Percentiles rank a stretch among this genome's conserved stretches.
Conservation (phyloP, 2,888 invertebrate species). For the Leptinotarsa haldemani region DNA sequence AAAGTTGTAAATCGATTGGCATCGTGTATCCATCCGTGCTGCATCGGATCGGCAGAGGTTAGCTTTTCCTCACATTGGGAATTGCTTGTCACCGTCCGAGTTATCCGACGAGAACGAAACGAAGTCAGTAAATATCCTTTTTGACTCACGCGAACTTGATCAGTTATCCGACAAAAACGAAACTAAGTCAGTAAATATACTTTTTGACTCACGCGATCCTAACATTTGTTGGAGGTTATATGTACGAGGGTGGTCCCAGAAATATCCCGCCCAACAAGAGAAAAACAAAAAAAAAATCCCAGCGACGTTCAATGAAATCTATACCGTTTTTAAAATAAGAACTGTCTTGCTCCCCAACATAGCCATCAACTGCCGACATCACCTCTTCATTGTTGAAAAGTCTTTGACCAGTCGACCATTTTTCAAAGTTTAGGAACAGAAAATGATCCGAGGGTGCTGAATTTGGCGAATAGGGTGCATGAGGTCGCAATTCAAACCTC, state of each 20-base stretch:
- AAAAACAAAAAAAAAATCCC: too few species aligned
- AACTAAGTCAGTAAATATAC: conserved; percentile 4
- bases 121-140: conserved; percentile 16
- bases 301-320: too few species aligned
- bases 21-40: conserved; percentile 28
- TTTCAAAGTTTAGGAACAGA: too few species aligned
- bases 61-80: conserved; percentile 30
- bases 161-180: conserved; percentile 19
- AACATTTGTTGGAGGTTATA: conserved; percentile 23
- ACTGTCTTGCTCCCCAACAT: too few species aligned
- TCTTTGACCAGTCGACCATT: too few species aligned
- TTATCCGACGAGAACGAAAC: conserved; percentile 19
- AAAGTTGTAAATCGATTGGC: conserved; percentile 36
- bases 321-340: too few species aligned
- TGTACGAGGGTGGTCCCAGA: not conserved
- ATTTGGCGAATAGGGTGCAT: too few species aligned
- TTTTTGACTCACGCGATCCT: conserved; percentile 33
- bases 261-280: not conserved
- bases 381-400: too few species aligned
- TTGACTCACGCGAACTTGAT: conserved; percentile 22
- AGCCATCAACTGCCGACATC: too few species aligned
- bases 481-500: too few species aligned
- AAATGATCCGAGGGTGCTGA: too few species aligned
- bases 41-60: conserved; percentile 27
- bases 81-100: conserved; percentile 31